These are phyloP conservation scores for Lordiphosa fenestrarum DNA, from an alignment of 2,888 invertebrate genomes.

Conservation along the genomic window DNA sequence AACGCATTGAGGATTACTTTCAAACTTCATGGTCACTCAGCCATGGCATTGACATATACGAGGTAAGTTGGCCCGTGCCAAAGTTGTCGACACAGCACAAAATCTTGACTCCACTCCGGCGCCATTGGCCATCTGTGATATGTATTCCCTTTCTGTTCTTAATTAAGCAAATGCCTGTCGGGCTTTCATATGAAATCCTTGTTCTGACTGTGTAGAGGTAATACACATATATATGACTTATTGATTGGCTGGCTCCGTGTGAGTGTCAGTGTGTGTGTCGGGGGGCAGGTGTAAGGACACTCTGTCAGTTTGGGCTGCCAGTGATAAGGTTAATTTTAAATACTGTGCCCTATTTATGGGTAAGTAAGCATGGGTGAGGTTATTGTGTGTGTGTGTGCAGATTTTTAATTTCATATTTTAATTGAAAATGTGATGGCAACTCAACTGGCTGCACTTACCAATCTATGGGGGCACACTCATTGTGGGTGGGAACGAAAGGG, in stretches of 20 bases:
- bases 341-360: conserved; percentile 19
- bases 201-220: conserved; percentile 3
- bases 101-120: conserved; percentile 26
- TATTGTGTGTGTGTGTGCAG: conserved; percentile 24
- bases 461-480: too few relatives aligned
- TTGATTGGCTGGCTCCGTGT: conserved; percentile 59
- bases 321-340: conserved; percentile 34
- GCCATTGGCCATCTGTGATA: conserved; percentile 21
- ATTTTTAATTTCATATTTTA: conserved; percentile 11
- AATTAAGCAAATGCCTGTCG: conserved; percentile 70
- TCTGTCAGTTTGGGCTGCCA: not conserved
- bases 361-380: not conserved
- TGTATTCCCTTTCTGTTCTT: conserved; percentile 40
- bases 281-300: too few relatives aligned
- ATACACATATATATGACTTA: conserved; percentile 46
- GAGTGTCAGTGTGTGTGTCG: conserved; percentile 11
- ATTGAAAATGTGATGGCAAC: too few relatives aligned
- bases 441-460: too few relatives aligned
- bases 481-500: too few relatives aligned
- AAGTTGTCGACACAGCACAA: conserved; percentile 52
- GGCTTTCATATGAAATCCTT: conserved; percentile 19
- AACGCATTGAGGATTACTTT: conserved; percentile 98
- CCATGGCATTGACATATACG: conserved; percentile 97
- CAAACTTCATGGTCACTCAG: conserved; percentile 99
- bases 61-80: conserved; percentile 83